Conservation (phyloP, 2,888 invertebrate species). For the Pollenia griseotomentosa region DNA sequence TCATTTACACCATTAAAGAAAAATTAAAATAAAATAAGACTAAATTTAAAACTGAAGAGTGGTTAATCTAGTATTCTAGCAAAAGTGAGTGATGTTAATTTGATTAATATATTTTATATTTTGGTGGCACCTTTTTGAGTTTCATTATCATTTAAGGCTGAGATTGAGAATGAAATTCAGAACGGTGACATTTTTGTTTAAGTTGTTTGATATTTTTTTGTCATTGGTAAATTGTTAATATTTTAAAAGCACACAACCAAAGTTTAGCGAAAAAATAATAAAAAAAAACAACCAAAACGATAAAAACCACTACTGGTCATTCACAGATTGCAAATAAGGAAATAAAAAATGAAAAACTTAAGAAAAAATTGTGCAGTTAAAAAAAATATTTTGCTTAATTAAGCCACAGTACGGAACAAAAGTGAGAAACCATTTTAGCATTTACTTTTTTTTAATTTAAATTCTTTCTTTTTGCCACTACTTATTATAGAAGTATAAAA, state of each 20-base stretch:
- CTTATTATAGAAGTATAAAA: constrained; percentile 66
- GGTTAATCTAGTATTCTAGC: constrained; percentile 72
- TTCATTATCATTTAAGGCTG: not conserved
- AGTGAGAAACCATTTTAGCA: constrained; percentile 42
- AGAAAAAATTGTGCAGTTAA: constrained; percentile 74
- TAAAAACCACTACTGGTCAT: constrained; percentile 53
- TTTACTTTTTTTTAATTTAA: constrained; percentile 1
- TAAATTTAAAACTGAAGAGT: constrained; percentile 71
- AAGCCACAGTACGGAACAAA: constrained; percentile 29
- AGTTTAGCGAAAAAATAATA: constrained; percentile 25
- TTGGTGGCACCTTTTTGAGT: not conserved
- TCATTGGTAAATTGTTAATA: constrained; percentile 61
- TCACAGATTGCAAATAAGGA: constrained; percentile 74
- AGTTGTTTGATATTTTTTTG: not conserved
- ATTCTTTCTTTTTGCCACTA: constrained; percentile 49
- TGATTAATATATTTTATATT: constrained; percentile 36
- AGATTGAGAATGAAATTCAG: constrained; percentile 19
- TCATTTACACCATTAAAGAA: constrained; percentile 2
- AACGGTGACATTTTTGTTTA: not conserved
- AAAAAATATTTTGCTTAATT: constrained; percentile 40
- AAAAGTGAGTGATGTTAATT: constrained; percentile 67
- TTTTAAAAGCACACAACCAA: constrained; percentile 65
- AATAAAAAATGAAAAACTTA: constrained; percentile 79
- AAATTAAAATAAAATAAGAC: constrained; percentile 21
- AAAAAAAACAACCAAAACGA: constrained; percentile 17